Evolutionary conservation across 92 coral and sea anemone species (phyloP).

Genomic region (Chrysogorgia sp.): DNA sequence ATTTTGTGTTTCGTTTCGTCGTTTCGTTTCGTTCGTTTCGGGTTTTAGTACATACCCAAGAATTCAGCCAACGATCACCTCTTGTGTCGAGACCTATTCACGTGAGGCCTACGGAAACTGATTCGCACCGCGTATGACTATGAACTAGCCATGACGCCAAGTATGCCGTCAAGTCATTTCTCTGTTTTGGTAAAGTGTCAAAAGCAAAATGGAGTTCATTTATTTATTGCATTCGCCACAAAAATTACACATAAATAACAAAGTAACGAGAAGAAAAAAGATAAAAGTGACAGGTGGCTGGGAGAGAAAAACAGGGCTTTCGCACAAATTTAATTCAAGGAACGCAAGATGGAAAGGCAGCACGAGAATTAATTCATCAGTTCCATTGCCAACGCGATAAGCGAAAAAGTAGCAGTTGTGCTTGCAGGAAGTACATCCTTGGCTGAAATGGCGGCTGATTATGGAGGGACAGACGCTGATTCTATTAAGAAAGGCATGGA

Average conservation of each 20-base stretch:
- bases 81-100: slow-evolving; percentile 1
- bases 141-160: slow-evolving; percentile 1
- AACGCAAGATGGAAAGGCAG: neutral
- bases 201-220: too few species aligned
- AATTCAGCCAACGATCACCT: neutral
- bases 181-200: too few species aligned
- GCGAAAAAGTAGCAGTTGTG: neutral
- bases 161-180: neutral
- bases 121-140: slow-evolving; percentile 25
- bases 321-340: neutral
- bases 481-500: slow-evolving; percentile 25
- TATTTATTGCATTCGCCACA: too few species aligned
- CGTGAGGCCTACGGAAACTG: slow-evolving; percentile 19
- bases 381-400: neutral
- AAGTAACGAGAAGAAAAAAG: too few species aligned
- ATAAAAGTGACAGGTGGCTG: too few species aligned
- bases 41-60: too few species aligned
- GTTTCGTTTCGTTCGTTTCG: too few species aligned
- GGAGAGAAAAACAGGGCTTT: neutral
- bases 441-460: slow-evolving; percentile 28
- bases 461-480: too few species aligned
- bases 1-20: too few species aligned
- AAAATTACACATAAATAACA: too few species aligned
- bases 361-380: neutral
- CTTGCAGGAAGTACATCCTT: slow-evolving; percentile 9